Evolutionary conservation across 2,113 vertebrate genomes (phyloP), one percentile per base, ranked within the genome.

Genomic region (Gallinago jamesoni): DNA sequence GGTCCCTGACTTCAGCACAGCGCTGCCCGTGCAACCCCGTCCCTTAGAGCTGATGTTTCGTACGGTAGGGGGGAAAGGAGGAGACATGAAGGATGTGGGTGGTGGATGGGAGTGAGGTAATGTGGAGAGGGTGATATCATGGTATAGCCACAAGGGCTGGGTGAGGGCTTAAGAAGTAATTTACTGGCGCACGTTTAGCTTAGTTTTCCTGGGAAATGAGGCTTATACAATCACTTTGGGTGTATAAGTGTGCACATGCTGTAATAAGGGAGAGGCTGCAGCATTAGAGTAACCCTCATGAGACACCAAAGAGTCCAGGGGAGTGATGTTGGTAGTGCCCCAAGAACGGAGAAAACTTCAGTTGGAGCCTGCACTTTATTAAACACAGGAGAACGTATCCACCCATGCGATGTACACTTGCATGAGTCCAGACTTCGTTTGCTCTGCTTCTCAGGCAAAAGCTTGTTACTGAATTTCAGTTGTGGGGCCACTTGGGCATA

Each of bases 71-170:
- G 57, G 47, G 45, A 60, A 79, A 87, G 28, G 21, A 70, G 87
- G 80, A 76, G 81, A 41, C 14, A 4, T 64, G 66, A 73, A 84
- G 37, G 60, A 84, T 78, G 57, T 78, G 76, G 69, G 92, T 88
- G 87, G 84, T 88, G 85, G 60, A 66, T 7, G 19, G 30, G 56
- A 57, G 10, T 95, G 95, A 95, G 74, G 91, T 96, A 94, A 95
- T 92, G 66, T 64, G 90, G 92, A 95, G 90, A 89, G 33, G n/a
- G 53, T 97, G 96, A 96, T 87, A 76, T 96, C 86, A 96, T 82
- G 73, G 62, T 93, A 60, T 41, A 90, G 75, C 67, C 76, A 70
- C 37, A 90, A 70, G 87, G 60, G 41, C 59, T 73, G 88, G 77
- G 67, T 75, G 77, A 92, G 69, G 62, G 52, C 62, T 96, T 82